phyloP scores from a whole-genome alignment of 2,888 invertebrate genomes.

The Flexamia atlantica region DNA sequence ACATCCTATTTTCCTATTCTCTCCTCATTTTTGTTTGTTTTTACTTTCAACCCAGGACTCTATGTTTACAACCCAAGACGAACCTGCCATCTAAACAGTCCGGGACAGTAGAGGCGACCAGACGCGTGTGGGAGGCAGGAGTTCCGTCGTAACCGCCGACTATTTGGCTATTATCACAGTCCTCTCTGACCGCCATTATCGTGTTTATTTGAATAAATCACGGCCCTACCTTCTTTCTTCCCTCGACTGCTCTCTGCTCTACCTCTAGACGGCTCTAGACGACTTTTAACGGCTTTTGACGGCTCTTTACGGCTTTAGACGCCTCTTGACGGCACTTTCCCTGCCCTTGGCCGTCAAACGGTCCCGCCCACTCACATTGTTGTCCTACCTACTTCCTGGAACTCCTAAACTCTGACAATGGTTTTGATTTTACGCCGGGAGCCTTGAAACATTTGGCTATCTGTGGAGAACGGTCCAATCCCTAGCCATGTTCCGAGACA shows the following conservation, averaged over 20 bases:
- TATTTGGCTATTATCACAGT: conserved; percentile 13
- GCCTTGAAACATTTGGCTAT: too few species aligned
- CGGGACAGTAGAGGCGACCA: background rate
- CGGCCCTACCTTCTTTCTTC: conserved; percentile 24
- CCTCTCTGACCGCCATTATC: background rate
- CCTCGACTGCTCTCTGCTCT: background rate
- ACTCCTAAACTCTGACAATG: too few species aligned
- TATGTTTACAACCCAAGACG: too few species aligned
- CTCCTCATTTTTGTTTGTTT: too few species aligned
- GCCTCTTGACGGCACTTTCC: conserved; percentile 11
- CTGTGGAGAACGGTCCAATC: too few species aligned
- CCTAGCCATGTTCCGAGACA: too few species aligned
- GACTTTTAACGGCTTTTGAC: too few species aligned
- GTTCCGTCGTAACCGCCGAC: background rate
- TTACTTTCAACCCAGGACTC: too few species aligned
- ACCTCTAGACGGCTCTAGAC: background rate
- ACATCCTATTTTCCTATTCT: too few species aligned
- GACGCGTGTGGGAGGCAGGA: background rate
- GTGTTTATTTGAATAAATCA: conserved; percentile 45
- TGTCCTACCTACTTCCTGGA: too few species aligned
- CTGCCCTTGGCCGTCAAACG: conserved; percentile 13
- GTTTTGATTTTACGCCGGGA: too few species aligned
- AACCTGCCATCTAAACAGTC: background rate
- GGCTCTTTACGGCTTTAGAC: too few species aligned
- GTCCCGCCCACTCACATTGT: background rate